Base-by-base conservation (phyloP, 2,888 invertebrate genomes). In the Therioaphis trifolii region DNA sequence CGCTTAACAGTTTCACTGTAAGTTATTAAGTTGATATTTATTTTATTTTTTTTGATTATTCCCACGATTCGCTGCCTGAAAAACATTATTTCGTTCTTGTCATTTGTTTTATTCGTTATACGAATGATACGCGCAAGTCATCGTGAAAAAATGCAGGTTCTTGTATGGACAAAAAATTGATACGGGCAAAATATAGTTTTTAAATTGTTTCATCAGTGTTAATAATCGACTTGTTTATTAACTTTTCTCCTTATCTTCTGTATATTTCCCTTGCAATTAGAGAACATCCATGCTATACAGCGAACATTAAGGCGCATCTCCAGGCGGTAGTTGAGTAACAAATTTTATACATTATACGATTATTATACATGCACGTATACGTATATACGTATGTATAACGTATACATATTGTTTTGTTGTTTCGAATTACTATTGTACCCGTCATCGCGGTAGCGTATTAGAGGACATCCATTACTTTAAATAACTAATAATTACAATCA, bases 181-280 rank as follows among this genome's bases (percentile, higher is more conserved):
- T 49, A 27, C 11, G 18, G 52, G 11, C 35, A 46, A 40, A n/a
- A 72, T 18, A n/a, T 49, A 9, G 18, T 76, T 76, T 75, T 46
- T 27, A 66, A 49, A 52, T 68, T 66, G 27, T 49, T 18, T 49
- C 46, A 58, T 58, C 27, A 43, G 24, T 58, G 58, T 61, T 58
- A 18, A 76, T 76, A 76, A 61, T 35, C 21, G 2, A 55, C 5
- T 61, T 66, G 49, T 66, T 49, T 49, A 77, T 66, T 49, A 77
- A 52, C 52, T 77, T 68, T 66, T 49, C 49, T 46, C 52, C 43
- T 21, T 55, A 35, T 52, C 55, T 80, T 46, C 21, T 61, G 29
- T 61, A 15, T 77, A 49, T 68, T 68, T 78, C 46, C 46, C 18
- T 9, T 77, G 11, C 61, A 72, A 80, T 72, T 80, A 61, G 35